A percentile compares a stretch with the other conserved stretches of the same genome.
phyloP scores from a whole-genome alignment of 2,888 invertebrate genomes.

The Nycteola revayana region DNA sequence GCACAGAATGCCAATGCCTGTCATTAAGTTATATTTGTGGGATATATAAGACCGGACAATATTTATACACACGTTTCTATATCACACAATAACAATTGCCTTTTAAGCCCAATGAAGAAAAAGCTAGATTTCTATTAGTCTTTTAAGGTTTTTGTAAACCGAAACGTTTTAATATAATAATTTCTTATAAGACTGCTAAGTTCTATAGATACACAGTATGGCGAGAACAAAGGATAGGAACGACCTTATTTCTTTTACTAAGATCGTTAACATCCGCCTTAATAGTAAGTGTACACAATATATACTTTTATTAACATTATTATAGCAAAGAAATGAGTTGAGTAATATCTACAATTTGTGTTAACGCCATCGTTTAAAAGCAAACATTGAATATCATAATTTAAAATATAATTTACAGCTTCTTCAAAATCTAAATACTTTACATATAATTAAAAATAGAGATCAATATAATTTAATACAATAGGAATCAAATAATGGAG shows the following conservation, averaged over 20 bases:
- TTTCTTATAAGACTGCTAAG: slow-evolving; percentile 28
- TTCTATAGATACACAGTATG: slow-evolving; percentile 27
- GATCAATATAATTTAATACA: slow-evolving; percentile 26
- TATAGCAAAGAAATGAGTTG: background rate
- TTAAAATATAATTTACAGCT: slow-evolving; percentile 4
- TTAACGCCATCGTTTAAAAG: slow-evolving; percentile 6
- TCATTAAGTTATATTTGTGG: too few relatives aligned
- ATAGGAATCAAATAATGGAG: slow-evolving; percentile 2
- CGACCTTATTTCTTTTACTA: slow-evolving; percentile 13
- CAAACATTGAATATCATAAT: slow-evolving; percentile 9
- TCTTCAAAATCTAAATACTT: slow-evolving; percentile 12
- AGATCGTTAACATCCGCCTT: slow-evolving; percentile 10
- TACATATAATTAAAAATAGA: slow-evolving; percentile 16
- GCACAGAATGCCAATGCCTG: too few relatives aligned
- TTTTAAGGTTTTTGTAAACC: too few relatives aligned
- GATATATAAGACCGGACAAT: too few relatives aligned
- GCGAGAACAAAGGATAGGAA: slow-evolving; percentile 19
- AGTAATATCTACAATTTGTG: slow-evolving; percentile 7
- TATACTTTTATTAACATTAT: slow-evolving; percentile 9
- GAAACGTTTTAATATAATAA: too few relatives aligned
- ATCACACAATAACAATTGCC: too few relatives aligned
- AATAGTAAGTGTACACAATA: slow-evolving; percentile 22
- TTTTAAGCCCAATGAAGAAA: too few relatives aligned
- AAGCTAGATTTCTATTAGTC: too few relatives aligned
- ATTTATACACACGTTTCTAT: too few relatives aligned